phyloP scores from a whole-genome alignment of 2,888 invertebrate species.

The Bibio marci region DNA sequence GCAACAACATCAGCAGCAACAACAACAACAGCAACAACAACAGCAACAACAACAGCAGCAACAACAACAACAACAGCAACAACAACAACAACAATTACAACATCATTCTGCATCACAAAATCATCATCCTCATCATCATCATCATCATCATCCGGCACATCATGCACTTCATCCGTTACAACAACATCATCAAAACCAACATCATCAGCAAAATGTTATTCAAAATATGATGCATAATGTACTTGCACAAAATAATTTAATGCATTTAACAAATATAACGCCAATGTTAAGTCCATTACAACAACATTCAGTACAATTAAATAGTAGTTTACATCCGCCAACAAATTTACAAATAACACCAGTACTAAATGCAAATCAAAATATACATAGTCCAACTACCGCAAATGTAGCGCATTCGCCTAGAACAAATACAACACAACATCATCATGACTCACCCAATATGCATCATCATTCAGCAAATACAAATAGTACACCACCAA shows the following conservation, averaged over 20 bases:
- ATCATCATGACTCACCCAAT: conserved; percentile 1
- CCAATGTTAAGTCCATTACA: conserved; percentile 14
- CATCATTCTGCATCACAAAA: conserved; percentile 1
- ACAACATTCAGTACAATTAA: conserved; percentile 8
- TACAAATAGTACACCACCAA: background rate
- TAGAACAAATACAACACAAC: conserved; percentile 12
- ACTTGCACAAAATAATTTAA: conserved; percentile 16
- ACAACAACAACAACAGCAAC: conserved; percentile 11
- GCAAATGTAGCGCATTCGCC: background rate
- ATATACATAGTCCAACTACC: conserved; percentile 20
- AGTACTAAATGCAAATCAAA: conserved; percentile 13
- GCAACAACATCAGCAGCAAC: conserved; percentile 12
- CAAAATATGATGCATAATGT: conserved; percentile 26
- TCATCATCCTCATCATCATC: conserved; percentile 3
- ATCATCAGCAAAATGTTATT: conserved; percentile 6
- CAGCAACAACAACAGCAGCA: conserved; percentile 10
- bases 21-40: conserved; percentile 18
- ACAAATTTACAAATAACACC: conserved; percentile 16
- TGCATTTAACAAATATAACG: conserved; percentile 20
- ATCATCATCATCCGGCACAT: background rate
- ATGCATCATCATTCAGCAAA: background rate
- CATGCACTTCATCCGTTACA: background rate
- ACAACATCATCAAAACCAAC: conserved; percentile 4
- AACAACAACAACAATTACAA: conserved; percentile 4
- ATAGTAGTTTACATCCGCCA: conserved; percentile 9